Evolutionary conservation across 1,140 invertebrate species (phyloP), one percentile per base, ranked within the genome.

Genomic region (Glossosoma conforme): DNA sequence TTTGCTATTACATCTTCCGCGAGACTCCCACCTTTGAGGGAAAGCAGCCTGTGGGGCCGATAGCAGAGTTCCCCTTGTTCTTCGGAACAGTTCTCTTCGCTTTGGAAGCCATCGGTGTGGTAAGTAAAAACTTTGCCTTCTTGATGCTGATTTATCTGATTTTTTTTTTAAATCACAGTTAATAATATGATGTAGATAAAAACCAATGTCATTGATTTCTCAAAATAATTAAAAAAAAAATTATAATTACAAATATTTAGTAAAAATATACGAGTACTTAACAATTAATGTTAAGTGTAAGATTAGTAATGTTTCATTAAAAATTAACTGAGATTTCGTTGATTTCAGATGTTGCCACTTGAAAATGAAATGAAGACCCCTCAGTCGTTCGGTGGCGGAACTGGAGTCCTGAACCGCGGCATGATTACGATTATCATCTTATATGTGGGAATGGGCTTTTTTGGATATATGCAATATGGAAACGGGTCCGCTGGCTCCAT

Each of bases 331-430:
- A n/a, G n/a, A n/a, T n/a, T 62, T n/a, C n/a, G n/a, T n/a, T n/a
- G n/a, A n/a, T n/a, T n/a, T 18, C 47, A 91, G 87, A 87, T 92
- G 30, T 76, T 92, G 64, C 90, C 89, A 0, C 62, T 92, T 50
- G 86, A 92, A 64, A 91, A 91, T 61, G 87, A 89, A 63, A 92
- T 93, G 89, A 84, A 83, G 61, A 79, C 77, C 0, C 87, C 87
- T 0, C 74, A 80, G 62, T 69, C 69, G 10, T 91, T 92, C 68
- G 79, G 78, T 0, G 82, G 79, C 11, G 67, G 72, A 6, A 81
- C 75, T 21, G 90, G 90, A 4, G 86, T 92, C 0, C 62, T 92
- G 2, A 90, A 91, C 62, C 72, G 81, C 1, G 83, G 84, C 2
- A 91, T 93, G 89, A 61, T 78, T 2, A 68, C 77, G 2, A 88